These are phyloP conservation scores for Botrylloides violaceus DNA, from an alignment of 23 tunicate species.

Conservation along the genomic window DNA sequence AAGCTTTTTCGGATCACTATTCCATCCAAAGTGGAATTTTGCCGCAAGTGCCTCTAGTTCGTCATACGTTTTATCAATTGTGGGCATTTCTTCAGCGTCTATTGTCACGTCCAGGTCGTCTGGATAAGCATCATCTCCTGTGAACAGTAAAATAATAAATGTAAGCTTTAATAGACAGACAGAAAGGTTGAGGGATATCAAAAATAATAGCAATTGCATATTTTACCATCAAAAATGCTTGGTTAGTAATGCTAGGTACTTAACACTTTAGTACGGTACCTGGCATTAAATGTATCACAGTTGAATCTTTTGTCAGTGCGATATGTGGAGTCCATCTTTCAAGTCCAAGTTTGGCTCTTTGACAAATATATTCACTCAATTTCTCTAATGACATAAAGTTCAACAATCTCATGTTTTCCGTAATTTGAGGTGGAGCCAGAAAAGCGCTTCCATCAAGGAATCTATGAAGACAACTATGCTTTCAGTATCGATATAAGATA, in stretches of 20 bases:
- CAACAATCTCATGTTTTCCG: not conserved
- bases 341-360: slow-evolving; percentile 40
- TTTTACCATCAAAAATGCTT: too few species aligned
- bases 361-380: slow-evolving; percentile 5
- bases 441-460: not conserved
- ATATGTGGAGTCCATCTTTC: slow-evolving; percentile 42
- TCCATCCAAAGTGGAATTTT: not conserved
- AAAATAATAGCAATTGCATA: too few species aligned
- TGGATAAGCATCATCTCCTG: not conserved
- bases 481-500: too few species aligned
- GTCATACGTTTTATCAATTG: not conserved
- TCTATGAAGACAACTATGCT: too few species aligned
- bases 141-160: too few species aligned
- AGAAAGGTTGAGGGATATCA: too few species aligned
- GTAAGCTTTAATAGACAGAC: too few species aligned
- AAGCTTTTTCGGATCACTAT: not conserved
- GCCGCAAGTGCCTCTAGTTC: not conserved
- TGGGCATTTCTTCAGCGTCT: not conserved
- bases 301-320: slow-evolving; percentile 31
- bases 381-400: not conserved
- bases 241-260: too few species aligned
- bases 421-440: not conserved
- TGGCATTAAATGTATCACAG: slow-evolving; percentile 25
- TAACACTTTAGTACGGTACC: slow-evolving; percentile 3
- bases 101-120: not conserved